A percentile compares a stretch with the other conserved stretches of the same genome.
phyloP scores from a whole-genome alignment of 1,140 invertebrate species.

The Chionoecetes opilio region DNA sequence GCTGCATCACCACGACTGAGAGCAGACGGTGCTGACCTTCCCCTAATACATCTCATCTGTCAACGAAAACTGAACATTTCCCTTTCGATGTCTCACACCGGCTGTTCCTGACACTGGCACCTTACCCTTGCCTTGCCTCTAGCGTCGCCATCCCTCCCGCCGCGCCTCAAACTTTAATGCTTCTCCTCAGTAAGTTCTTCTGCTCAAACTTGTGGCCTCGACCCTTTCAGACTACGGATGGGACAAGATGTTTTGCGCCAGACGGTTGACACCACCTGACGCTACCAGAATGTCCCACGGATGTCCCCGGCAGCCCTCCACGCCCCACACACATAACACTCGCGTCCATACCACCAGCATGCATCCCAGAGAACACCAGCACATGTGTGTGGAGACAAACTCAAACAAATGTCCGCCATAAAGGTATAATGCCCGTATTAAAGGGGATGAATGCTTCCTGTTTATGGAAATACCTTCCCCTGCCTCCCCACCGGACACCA shows the following conservation, averaged over 20 bases:
- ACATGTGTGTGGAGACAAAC: background rate
- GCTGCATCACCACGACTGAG: too few species aligned
- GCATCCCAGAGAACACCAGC: background rate
- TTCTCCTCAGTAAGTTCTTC: constrained; percentile 9
- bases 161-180: constrained; percentile 1
- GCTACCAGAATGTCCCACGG: background rate
- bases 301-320: background rate
- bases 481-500: background rate
- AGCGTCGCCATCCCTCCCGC: background rate
- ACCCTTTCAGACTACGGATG: constrained; percentile 14
- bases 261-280: background rate
- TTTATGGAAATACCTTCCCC: constrained; percentile 14
- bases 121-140: background rate
- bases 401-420: constrained; percentile 29
- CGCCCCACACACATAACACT: background rate
- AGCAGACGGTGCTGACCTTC: too few species aligned
- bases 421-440: background rate
- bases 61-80: background rate
- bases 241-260: constrained; percentile 3
- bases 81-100: background rate
- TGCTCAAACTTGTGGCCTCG: background rate
- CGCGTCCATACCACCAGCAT: background rate
- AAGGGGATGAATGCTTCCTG: background rate
- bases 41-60: too few species aligned
- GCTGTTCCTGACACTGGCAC: background rate